phyloP scores from a whole-genome alignment of 2,888 invertebrate species.

The Dolichomitus sp. region DNA sequence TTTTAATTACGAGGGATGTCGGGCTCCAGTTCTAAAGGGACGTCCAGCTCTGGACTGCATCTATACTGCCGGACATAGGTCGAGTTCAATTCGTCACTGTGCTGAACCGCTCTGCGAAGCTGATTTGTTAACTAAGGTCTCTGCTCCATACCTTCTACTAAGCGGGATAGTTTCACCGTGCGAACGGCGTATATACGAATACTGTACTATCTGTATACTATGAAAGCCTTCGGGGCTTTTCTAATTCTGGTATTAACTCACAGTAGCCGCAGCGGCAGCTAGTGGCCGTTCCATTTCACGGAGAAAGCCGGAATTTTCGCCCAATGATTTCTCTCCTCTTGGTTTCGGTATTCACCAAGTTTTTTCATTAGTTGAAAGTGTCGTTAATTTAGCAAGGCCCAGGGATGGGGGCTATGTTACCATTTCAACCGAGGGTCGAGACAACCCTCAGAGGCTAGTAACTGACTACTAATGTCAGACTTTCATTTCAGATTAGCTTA shows the following conservation, averaged over 20 bases:
- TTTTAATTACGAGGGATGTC: conserved; percentile 59
- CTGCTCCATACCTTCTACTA: background rate
- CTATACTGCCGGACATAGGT: conserved; percentile 31
- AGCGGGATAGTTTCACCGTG: conserved; percentile 21
- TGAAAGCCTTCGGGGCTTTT: conserved; percentile 42
- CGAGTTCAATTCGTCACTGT: conserved; percentile 27
- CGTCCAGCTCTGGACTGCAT: conserved; percentile 34
- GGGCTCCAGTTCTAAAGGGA: conserved; percentile 29
- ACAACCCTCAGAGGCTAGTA: background rate
- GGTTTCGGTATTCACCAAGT: conserved; percentile 55
- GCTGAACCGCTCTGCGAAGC: conserved; percentile 1
- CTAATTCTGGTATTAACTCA: conserved; percentile 56
- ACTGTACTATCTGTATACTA: background rate
- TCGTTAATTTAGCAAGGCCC: conserved; percentile 50
- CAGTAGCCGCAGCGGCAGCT: background rate
- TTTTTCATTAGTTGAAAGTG: conserved; percentile 65
- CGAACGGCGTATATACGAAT: background rate
- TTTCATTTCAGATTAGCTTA: background rate
- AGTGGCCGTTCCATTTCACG: conserved; percentile 49
- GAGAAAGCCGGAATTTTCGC: conserved; percentile 48
- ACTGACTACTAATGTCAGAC: background rate
- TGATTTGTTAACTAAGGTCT: conserved; percentile 12
- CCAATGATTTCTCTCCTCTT: conserved; percentile 42
- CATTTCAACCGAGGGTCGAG: background rate
- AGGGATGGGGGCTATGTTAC: background rate